Evolutionary conservation across 2,888 invertebrate genomes (phyloP).

Genomic region (Napeogenes sylphis): DNA sequence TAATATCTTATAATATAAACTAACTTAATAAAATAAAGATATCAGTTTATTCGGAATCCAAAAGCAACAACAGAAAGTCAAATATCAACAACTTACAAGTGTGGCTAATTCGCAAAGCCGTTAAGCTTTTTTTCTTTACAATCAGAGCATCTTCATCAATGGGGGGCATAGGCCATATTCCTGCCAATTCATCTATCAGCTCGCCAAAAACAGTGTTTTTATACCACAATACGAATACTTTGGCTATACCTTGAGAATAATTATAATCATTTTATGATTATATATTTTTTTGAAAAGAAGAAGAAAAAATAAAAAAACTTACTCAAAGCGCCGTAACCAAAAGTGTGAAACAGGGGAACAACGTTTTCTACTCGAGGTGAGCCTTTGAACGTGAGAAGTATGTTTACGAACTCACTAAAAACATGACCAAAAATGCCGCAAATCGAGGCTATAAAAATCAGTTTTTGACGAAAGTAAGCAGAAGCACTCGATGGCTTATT

Average conservation of each 20-base stretch:
- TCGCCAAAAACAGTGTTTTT: conserved; percentile 5
- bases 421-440: conserved; percentile 62
- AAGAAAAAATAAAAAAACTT: conserved; percentile 33
- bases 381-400: conserved; percentile 59
- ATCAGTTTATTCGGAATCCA: not conserved
- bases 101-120: not conserved
- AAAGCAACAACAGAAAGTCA: not conserved
- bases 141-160: conserved; percentile 7
- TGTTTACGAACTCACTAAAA: conserved; percentile 58
- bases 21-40: not conserved
- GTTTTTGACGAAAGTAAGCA: conserved; percentile 47
- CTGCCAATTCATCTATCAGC: conserved; percentile 7
- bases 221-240: conserved; percentile 5
- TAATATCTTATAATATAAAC: not conserved
- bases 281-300: no score
- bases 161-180: conserved; percentile 3
- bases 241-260: conserved; percentile 4
- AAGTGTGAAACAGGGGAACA: conserved; percentile 68
- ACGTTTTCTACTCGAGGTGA: conserved; percentile 68
- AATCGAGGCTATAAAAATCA: conserved; percentile 52
- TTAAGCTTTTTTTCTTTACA: conserved; percentile 3
- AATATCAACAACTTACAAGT: not conserved
- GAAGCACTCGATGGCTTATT: conserved; percentile 35
- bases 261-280: no score
- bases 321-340: conserved; percentile 69